phyloP scores from a whole-genome alignment of 23 tunicate genomes.

The Ciona savignyi region DNA sequence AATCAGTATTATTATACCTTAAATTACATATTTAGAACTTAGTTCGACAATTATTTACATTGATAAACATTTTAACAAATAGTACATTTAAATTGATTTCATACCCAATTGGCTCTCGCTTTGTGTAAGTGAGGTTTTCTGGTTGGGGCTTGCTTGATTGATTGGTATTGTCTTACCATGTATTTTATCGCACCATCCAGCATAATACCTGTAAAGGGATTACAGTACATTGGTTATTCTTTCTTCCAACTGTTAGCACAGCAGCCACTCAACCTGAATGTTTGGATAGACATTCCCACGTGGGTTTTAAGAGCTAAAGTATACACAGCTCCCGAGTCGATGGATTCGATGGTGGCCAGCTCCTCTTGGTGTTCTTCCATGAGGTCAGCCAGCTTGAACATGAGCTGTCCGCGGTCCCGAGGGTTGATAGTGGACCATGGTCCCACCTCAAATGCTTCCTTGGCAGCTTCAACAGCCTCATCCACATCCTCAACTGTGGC shows the following conservation, averaged over 20 bases:
- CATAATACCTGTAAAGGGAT: constrained; percentile 83
- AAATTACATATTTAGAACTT: too few species aligned
- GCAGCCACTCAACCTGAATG: too few species aligned
- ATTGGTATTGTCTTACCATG: constrained; percentile 96
- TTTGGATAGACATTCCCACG: constrained; percentile 94
- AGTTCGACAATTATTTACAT: too few species aligned
- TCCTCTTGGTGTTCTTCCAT: constrained; percentile 96
- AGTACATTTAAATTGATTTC: neutral
- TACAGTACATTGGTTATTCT: too few species aligned
- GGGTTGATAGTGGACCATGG: constrained; percentile 86
- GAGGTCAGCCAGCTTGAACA: constrained; percentile 80
- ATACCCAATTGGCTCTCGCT: constrained; percentile 93
- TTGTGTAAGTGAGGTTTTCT: constrained; percentile 80
- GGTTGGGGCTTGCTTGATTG: constrained; percentile 87
- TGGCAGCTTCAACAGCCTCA: constrained; percentile 94
- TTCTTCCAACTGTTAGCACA: too few species aligned
- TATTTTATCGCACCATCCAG: constrained; percentile 98
- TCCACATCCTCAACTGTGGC: constrained; percentile 95
- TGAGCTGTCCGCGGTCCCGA: constrained; percentile 74
- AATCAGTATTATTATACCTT: too few species aligned
- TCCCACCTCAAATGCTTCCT: constrained; percentile 83
- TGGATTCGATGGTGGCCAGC: constrained; percentile 83
- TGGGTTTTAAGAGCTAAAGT: constrained; percentile 94
- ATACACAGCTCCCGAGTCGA: constrained; percentile 94
- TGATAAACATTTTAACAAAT: neutral